phyloP scores from a whole-genome alignment of 1,140 invertebrate species.

The Acromyrmex charruanus region DNA sequence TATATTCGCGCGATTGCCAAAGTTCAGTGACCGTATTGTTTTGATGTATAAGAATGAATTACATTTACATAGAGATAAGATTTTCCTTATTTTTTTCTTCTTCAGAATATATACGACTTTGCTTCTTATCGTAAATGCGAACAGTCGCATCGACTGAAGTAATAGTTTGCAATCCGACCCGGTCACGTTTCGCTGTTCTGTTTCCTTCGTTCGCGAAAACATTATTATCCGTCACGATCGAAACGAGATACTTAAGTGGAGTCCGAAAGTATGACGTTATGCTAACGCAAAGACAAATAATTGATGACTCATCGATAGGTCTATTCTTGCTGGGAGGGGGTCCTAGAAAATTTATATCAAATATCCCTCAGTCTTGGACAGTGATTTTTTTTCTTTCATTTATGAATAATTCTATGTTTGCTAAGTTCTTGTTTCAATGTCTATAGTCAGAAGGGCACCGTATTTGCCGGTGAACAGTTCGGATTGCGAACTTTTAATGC shows the following conservation, averaged over 20 bases:
- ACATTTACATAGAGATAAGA: constrained; percentile 22
- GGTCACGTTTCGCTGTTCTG: neutral
- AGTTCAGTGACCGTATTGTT: neutral
- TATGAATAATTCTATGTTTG: constrained; percentile 27
- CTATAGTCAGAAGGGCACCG: neutral
- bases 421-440: constrained; percentile 28
- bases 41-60: constrained; percentile 31
- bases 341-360: constrained; percentile 56
- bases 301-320: constrained; percentile 9
- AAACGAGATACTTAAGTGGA: constrained; percentile 13
- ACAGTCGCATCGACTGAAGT: neutral
- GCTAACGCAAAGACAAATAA: constrained; percentile 31
- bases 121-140: constrained; percentile 16
- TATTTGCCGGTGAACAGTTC: neutral
- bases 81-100: constrained; percentile 31
- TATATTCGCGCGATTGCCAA: neutral
- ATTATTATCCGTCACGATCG: constrained; percentile 19
- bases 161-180: constrained; percentile 18
- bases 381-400: constrained; percentile 23
- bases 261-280: constrained; percentile 17
- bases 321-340: neutral
- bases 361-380: constrained; percentile 45
- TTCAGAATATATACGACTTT: neutral
- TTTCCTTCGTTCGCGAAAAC: neutral
- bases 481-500: constrained; percentile 25